Evolutionary conservation across 2,113 vertebrate species (phyloP).

Genomic region (Nothocercus nigrocapillus): DNA sequence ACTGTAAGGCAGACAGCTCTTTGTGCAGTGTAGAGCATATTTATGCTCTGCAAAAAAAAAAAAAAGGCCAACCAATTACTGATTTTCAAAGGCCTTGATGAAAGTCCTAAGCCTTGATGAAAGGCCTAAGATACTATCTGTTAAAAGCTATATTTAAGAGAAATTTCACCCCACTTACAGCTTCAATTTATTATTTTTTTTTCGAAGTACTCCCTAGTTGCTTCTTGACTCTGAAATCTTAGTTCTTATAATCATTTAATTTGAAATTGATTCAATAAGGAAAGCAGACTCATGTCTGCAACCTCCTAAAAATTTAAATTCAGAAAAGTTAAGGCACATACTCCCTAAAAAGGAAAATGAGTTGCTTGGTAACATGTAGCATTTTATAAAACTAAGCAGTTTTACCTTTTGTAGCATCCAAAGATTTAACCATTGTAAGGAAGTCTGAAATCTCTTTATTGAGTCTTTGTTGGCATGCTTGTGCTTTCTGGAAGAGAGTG

Average conservation of each 20-base stretch:
- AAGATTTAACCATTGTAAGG: constrained; percentile 83
- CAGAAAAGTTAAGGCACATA: background rate
- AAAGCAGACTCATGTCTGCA: background rate
- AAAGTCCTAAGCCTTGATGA: background rate
- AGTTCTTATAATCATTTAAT: background rate
- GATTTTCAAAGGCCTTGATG: background rate
- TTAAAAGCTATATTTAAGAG: background rate
- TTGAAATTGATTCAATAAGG: background rate
- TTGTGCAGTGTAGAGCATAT: background rate
- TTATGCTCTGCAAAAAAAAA: background rate
- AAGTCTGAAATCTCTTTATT: constrained; percentile 85
- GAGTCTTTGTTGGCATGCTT: constrained; percentile 85
- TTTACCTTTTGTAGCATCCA: constrained; percentile 86
- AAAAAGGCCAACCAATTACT: background rate
- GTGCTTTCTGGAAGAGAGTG: constrained; percentile 83
- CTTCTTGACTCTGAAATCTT: background rate
- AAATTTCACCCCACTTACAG: background rate
- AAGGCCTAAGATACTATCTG: background rate
- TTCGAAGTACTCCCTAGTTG: background rate
- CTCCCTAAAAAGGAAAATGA: background rate
- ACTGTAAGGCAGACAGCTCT: background rate
- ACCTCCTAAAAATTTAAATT: background rate
- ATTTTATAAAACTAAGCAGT: background rate
- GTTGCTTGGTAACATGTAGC: background rate
- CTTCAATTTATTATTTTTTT: background rate